Base-by-base conservation (phyloP, 1,140 invertebrate genomes). In the Caerostris extrusa region DNA sequence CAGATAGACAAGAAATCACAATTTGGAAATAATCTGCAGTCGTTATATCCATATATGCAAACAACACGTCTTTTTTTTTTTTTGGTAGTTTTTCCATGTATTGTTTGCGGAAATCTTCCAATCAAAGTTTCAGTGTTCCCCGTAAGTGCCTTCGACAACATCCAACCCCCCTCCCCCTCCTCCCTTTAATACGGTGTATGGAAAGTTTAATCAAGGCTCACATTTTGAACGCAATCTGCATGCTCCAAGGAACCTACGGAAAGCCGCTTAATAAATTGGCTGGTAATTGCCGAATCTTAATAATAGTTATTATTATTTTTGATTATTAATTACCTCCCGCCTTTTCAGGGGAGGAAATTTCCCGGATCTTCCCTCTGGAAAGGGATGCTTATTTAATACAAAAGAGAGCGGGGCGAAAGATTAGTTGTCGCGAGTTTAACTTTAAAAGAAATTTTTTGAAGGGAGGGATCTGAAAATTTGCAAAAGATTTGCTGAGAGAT, bases 221-320 rank as follows among this genome's bases (percentile, higher is more conserved):
- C 55, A 85, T 85, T 55, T 57, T 85, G 55, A 85, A n/a, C 82
- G 82, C 6, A 57, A 58, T 85, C 12, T 55, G 2, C 57, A 85
- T 55, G 82, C 82, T 85, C 2, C 56, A 58, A 57, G 57, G 55
- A 56, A 34, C 82, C 34, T 19, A 85, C 55, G 17, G 8, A 85
- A 58, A 85, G 82, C 82, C 57, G 82, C 57, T 57, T 58, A 58
- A 85, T 85, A 85, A 85, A 85, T 85, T 85, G 82, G 82, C 82
- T 10, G 57, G 82, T 56, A 85, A 85, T 85, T 85, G 82, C 55
- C 82, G 8, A 85, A 58, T 58, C 82, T 85, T 85, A 85, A 85
- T 85, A 85, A 85, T 34, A 85, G 57, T 85, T 85, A 85, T 58
- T 85, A 85, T 85, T 34, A 34, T 34, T 85, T 85, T 85, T 85